Conservation (phyloP, 2,113 vertebrate species). For the Daphoenositta chrysoptera region DNA sequence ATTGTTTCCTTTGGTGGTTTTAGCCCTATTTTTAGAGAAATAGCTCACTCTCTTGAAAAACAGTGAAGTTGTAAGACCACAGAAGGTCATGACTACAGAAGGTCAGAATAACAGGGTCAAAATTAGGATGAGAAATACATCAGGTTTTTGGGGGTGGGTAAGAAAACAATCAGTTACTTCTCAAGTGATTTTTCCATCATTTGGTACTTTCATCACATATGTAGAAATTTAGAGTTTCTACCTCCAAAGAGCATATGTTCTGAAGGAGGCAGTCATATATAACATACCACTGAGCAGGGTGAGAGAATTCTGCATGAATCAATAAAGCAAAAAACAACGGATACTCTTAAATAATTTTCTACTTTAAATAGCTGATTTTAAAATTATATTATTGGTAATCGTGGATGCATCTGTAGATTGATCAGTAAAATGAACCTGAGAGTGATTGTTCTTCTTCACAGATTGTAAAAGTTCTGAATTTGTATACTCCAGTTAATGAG, state of each 20-base stretch:
- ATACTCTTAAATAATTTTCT: background rate
- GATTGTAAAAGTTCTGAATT: constrained; percentile 98
- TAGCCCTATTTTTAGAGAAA: background rate
- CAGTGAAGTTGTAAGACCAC: background rate
- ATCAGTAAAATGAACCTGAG: background rate
- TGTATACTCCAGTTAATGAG: constrained; percentile 97
- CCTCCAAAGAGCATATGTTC: background rate
- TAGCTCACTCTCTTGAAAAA: background rate
- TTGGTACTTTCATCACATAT: background rate
- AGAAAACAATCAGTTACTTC: background rate
- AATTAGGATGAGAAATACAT: background rate
- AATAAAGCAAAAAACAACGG: background rate
- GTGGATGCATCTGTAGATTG: background rate
- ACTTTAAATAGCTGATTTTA: background rate
- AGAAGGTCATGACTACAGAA: background rate
- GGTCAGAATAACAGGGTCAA: background rate
- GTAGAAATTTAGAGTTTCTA: background rate
- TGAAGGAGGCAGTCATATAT: background rate
- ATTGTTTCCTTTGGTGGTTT: background rate
- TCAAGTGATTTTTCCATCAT: background rate
- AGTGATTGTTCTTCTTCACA: constrained; percentile 57
- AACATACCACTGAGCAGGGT: background rate
- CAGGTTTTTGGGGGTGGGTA: background rate
- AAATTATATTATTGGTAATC: background rate
- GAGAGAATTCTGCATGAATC: background rate